Conservation (phyloP, 2,797 vertebrate genomes). For the Tolypeutes matacus region DNA sequence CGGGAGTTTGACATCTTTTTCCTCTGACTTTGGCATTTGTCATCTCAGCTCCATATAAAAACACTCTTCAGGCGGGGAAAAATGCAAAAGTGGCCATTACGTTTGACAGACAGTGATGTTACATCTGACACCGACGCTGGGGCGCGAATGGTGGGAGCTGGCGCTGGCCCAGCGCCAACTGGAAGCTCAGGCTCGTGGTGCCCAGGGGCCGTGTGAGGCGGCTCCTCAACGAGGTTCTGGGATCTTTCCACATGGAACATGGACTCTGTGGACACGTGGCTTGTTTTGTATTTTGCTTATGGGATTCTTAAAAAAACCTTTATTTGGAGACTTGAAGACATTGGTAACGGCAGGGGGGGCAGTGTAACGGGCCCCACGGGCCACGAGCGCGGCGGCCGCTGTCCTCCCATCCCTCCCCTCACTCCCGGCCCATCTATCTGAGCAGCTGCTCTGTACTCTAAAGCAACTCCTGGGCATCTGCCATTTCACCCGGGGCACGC, state of each 20-base stretch:
- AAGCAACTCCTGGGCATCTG: no score
- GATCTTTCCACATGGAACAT: no score
- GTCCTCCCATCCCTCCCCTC: rapidly evolving
- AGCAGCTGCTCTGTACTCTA: no score
- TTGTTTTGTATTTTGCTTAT: neutral
- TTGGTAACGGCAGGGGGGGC: rapidly evolving
- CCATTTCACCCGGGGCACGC: no score
- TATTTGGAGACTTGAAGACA: neutral
- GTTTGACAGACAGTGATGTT: no score
- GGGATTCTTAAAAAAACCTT: neutral
- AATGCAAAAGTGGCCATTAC: no score
- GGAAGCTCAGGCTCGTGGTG: no score
- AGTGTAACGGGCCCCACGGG: rapidly evolving
- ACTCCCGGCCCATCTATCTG: rapidly evolving
- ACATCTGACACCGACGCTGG: neutral
- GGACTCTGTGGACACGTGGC: neutral
- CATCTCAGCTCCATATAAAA: neutral
- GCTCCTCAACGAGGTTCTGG: rapidly evolving
- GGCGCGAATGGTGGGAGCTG: neutral
- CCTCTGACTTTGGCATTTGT: neutral
- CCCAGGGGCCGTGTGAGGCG: rapidly evolving
- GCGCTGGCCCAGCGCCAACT: no score
- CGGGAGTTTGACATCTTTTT: neutral
- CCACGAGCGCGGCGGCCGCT: rapidly evolving
- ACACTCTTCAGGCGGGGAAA: no score